Evolutionary conservation across 2,113 vertebrate species (phyloP).

Genomic region (Ciconia boyciana): DNA sequence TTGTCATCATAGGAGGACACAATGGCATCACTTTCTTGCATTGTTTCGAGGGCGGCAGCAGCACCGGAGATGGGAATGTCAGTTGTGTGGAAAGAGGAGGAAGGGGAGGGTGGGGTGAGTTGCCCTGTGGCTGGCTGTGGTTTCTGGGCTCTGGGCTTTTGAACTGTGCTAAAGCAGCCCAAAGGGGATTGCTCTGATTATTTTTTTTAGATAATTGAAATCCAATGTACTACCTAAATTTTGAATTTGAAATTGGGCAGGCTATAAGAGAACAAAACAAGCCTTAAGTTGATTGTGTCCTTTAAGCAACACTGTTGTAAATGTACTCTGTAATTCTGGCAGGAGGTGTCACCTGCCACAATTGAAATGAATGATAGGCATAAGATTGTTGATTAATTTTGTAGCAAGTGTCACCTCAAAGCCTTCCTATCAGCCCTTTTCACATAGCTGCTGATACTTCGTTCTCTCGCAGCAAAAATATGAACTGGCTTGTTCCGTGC

Average conservation of each 20-base stretch:
- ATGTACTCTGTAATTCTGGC: not conserved
- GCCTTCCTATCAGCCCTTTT: not conserved
- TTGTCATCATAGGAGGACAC: not conserved
- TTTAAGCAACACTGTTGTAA: not conserved
- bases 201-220: not conserved
- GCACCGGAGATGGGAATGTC: not conserved
- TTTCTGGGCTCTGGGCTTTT: not conserved
- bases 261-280: not conserved
- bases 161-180: not conserved
- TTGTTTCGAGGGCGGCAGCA: not conserved
- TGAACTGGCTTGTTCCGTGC: not conserved
- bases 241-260: not conserved
- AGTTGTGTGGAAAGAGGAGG: not conserved
- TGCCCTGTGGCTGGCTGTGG: not conserved
- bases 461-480: not conserved
- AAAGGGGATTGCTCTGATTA: not conserved
- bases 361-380: conserved; percentile 23
- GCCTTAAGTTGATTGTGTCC: not conserved
- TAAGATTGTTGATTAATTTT: conserved; percentile 40
- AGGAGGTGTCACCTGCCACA: conserved; percentile 3
- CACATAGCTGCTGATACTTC: not conserved
- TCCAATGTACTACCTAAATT: not conserved
- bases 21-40: not conserved
- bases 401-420: not conserved
- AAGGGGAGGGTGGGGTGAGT: not conserved